A percentile compares a stretch with the other conserved stretches of the same genome.
Conservation (phyloP, 2,113 vertebrate genomes). For the cattle (Bos taurus) region DNA sequence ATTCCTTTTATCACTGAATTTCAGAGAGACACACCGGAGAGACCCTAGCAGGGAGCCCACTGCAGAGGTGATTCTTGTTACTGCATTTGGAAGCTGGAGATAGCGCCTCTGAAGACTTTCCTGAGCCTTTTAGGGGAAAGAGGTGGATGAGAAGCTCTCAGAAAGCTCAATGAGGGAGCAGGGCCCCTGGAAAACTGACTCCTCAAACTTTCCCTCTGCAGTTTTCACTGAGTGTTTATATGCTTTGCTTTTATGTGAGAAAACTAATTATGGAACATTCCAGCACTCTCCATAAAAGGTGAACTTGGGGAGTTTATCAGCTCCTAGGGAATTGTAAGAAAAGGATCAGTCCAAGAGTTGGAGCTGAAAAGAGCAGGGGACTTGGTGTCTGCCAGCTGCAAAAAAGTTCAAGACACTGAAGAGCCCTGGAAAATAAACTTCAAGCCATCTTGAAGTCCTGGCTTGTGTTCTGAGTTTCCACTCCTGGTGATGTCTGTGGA, state of each 20-base stretch:
- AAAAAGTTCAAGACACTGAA: not conserved
- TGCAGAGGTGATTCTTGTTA: not conserved
- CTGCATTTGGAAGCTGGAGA: not conserved
- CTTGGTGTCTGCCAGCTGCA: not conserved
- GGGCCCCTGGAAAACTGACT: not conserved
- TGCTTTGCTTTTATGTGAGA: slow-evolving; percentile 41
- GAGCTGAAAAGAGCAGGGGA: not conserved
- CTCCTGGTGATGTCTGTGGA: not conserved
- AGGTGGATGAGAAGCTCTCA: not conserved
- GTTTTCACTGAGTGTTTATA: not conserved
- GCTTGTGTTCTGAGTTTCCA: not conserved
- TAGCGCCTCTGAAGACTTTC: not conserved
- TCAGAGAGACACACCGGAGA: not conserved
- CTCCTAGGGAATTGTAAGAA: not conserved
- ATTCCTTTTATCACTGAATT: slow-evolving; percentile 49
- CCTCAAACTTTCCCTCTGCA: not conserved
- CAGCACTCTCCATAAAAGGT: slow-evolving; percentile 44
- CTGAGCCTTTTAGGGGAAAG: not conserved
- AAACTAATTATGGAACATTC: slow-evolving; percentile 58
- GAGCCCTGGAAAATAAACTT: not conserved
- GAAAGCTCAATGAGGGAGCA: not conserved
- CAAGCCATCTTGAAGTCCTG: not conserved
- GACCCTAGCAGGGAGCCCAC: not conserved
- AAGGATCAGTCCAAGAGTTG: not conserved
- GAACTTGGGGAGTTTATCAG: slow-evolving; percentile 26